These are phyloP conservation scores for Drosophila chauvacae DNA, from an alignment of 1,140 invertebrate species.

Conservation along the genomic window DNA sequence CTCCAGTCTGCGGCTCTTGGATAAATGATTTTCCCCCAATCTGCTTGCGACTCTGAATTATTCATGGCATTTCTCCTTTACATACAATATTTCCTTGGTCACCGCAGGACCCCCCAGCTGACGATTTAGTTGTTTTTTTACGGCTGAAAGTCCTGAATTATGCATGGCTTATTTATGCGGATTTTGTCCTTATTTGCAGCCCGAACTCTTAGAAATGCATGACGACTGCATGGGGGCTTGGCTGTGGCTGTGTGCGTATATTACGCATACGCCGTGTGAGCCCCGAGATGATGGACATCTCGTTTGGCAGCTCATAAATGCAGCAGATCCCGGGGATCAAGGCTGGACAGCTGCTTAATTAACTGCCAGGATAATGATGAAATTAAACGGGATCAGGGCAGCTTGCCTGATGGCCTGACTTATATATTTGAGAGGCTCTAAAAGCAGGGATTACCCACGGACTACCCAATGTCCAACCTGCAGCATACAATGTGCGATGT, in stretches of 20 bases:
- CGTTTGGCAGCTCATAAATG: conserved; percentile 43
- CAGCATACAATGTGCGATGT: background rate
- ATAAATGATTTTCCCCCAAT: conserved; percentile 66
- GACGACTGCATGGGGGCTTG: conserved; percentile 8
- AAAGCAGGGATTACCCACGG: conserved; percentile 32
- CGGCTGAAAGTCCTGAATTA: conserved; percentile 42
- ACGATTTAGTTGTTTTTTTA: conserved; percentile 30
- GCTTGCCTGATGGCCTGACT: conserved; percentile 28
- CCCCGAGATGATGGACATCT: conserved; percentile 25
- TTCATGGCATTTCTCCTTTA: conserved; percentile 53
- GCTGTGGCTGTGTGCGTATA: background rate
- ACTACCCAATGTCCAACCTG: conserved; percentile 7
- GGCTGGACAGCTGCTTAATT: conserved; percentile 32
- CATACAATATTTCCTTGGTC: conserved; percentile 34
- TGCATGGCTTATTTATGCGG: conserved; percentile 57
- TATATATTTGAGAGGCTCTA: conserved; percentile 28
- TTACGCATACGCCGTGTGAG: conserved; percentile 29
- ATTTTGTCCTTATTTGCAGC: conserved; percentile 46
- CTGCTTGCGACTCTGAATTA: conserved; percentile 51
- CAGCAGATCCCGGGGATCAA: conserved; percentile 11
- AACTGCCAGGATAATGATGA: conserved; percentile 38
- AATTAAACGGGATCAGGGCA: conserved; percentile 31
- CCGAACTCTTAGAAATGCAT: conserved; percentile 24
- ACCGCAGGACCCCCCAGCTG: conserved; percentile 13
- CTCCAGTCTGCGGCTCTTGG: conserved; percentile 17